These are phyloP conservation scores for Drosophila histrio DNA, from an alignment of 2,888 invertebrate species.

Conservation along the genomic window DNA sequence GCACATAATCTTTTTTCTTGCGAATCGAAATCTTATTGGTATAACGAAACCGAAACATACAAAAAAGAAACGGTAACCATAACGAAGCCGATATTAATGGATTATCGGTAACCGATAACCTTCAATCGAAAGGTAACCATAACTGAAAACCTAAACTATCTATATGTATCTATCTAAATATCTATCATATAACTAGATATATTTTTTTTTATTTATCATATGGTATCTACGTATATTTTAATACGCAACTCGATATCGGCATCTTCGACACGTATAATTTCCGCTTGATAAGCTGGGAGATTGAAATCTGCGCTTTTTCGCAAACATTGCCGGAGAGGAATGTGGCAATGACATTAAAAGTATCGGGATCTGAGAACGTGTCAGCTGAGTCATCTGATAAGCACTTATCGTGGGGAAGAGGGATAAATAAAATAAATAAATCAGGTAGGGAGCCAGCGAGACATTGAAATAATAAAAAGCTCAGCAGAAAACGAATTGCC, in stretches of 20 bases:
- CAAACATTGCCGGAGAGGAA: constrained; percentile 24
- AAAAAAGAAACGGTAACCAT: too few relatives aligned
- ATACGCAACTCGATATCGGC: constrained; percentile 2
- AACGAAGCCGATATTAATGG: too few relatives aligned
- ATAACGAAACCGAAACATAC: too few relatives aligned
- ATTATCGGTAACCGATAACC: too few relatives aligned
- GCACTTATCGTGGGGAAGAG: background rate
- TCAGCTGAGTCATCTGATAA: constrained; percentile 43
- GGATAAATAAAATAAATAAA: constrained; percentile 3
- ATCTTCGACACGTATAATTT: constrained; percentile 26
- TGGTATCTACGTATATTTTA: background rate
- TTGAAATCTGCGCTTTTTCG: constrained; percentile 24
- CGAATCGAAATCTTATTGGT: too few relatives aligned
- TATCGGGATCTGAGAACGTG: constrained; percentile 16
- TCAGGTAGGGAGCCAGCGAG: constrained; percentile 5
- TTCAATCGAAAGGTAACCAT: too few relatives aligned
- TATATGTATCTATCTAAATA: too few relatives aligned
- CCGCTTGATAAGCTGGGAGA: constrained; percentile 5
- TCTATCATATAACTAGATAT: too few relatives aligned
- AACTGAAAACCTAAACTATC: too few relatives aligned
- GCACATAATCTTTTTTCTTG: too few relatives aligned
- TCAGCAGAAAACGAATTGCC: background rate
- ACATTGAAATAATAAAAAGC: constrained; percentile 4
- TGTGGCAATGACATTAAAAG: constrained; percentile 20
- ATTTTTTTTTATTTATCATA: too few relatives aligned